These are phyloP conservation scores for Corapipo altera DNA, from an alignment of 2,113 vertebrate genomes.

Conservation along the genomic window DNA sequence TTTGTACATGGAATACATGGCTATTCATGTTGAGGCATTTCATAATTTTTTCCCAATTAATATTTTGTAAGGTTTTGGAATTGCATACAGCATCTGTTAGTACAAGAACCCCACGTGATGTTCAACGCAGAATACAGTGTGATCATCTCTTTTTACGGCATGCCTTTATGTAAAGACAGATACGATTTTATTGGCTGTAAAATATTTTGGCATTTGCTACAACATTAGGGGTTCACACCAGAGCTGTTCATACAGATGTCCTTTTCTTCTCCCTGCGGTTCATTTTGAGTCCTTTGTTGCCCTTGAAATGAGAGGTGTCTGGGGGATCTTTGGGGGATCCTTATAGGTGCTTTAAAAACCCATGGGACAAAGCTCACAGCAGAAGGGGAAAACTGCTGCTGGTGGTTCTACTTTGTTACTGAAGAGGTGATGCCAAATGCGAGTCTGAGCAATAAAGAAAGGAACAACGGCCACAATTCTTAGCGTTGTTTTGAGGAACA, in stretches of 20 bases:
- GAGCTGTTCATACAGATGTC: background rate
- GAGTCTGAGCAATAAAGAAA: background rate
- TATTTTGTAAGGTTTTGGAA: background rate
- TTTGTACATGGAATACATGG: background rate
- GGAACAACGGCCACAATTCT: background rate
- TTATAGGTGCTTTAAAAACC: background rate
- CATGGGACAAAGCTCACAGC: background rate
- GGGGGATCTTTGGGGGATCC: background rate
- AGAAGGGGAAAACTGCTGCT: background rate
- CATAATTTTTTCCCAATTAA: background rate
- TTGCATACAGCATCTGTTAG: background rate
- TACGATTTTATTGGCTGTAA: background rate
- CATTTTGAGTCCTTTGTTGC: background rate
- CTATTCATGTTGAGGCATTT: background rate
- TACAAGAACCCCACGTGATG: background rate
- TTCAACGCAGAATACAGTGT: background rate
- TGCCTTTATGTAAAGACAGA: background rate
- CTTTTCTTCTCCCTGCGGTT: background rate
- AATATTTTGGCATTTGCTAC: background rate
- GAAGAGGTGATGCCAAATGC: background rate
- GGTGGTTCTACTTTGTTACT: background rate
- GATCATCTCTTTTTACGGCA: background rate
- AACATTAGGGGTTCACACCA: background rate
- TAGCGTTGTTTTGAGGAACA: background rate
- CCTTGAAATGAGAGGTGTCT: background rate